Evolutionary conservation across 2,888 invertebrate genomes (phyloP).

Genomic region (Tetranychus piercei): DNA sequence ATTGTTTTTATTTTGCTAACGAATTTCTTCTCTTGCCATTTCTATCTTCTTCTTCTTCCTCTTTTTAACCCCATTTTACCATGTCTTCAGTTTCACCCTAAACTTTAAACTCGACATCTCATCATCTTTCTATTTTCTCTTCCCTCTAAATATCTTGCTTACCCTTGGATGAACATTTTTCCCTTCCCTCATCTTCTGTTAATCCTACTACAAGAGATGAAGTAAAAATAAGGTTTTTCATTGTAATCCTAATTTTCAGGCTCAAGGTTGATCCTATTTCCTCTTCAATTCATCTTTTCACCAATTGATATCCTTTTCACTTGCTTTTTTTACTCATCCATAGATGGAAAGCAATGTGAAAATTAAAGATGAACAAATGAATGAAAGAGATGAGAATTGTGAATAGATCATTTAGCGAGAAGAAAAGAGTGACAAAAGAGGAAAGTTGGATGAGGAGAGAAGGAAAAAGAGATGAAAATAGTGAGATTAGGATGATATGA

Average conservation of each 20-base stretch:
- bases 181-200: neutral
- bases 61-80: neutral
- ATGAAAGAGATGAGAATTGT: slow-evolving; percentile 1
- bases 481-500: neutral
- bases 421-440: neutral
- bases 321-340: neutral
- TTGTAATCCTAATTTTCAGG: neutral
- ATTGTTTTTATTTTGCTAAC: neutral
- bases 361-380: slow-evolving; percentile 2
- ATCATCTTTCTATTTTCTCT: neutral
- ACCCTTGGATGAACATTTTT: neutral
- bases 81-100: neutral
- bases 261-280: neutral
- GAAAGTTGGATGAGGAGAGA: neutral
- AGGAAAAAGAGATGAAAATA: neutral
- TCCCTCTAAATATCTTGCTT: neutral
- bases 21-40: neutral
- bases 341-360: neutral
- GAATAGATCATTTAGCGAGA: neutral
- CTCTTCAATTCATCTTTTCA: neutral
- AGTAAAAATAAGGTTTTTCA: neutral
- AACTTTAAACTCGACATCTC: neutral
- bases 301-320: neutral
- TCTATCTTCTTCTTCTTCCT: neutral
- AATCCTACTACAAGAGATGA: neutral